Base-by-base conservation (phyloP, 2,888 invertebrate genomes). In the Plutella xylostella region DNA sequence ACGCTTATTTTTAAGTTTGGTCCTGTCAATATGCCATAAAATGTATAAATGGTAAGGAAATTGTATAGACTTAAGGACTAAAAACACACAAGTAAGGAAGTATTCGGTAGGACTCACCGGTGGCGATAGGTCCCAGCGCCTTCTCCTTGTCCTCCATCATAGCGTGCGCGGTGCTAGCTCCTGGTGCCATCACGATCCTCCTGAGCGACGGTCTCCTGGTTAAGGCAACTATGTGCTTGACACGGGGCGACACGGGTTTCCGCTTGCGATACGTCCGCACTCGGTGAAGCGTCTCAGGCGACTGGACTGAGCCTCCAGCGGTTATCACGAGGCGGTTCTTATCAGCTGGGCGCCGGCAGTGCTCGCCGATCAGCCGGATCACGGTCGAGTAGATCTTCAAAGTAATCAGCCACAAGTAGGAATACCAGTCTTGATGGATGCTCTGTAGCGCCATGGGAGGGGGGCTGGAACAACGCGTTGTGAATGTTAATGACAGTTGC, bases 141-240 rank as follows among this genome's bases (percentile, higher is more conserved):
- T 86, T 82, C 61, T 83, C 82, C 61, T 84, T 85, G 59, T 85
- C 85, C 55, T 82, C 85, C 72, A 82, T 76, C 84, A 85, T 84
- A 31, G 79, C 60, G 56, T 85, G 85, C 49, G 85, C 83, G 49
- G 87, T 84, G 60, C 77, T 79, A 43, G 85, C 78, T 73, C 82
- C 83, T 40, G 87, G 87, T 60, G 87, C 85, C 87, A 87, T 87
- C 18, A 75, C 80, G 52, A 79, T 79, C 58, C 79, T 73, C 59
- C 77, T 74, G 45, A 79, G 56, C 48, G 80, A 80, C 50, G 76
- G 72, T 75, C 79, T 79, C 52, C 79, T 69, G 48, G 73, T 68
- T 60, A 82, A 66, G 52, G 80, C 77, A 54, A 78, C 72, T 51
- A 72, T 68, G 56, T 78, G 74, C 59, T 79, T 83, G 20, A 59